phyloP scores from a whole-genome alignment of 2,888 invertebrate genomes.

The Callimorpha dominula region DNA sequence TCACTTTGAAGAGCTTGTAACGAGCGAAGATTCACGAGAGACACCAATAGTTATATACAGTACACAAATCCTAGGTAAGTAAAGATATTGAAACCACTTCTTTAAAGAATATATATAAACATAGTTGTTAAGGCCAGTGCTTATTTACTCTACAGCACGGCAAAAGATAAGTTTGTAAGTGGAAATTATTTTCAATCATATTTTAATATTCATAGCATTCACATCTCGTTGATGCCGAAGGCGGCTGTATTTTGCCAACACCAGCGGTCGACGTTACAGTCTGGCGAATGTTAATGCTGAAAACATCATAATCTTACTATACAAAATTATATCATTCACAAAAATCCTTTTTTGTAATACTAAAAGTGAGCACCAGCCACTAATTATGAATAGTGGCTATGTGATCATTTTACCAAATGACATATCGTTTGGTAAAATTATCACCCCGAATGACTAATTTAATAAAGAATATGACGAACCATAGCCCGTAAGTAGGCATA shows the following conservation, averaged over 20 bases:
- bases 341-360: not conserved
- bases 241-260: not conserved
- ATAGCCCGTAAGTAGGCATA: not conserved
- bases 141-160: not conserved
- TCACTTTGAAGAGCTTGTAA: not conserved
- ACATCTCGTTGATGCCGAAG: not conserved
- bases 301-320: not conserved
- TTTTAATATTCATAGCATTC: not conserved
- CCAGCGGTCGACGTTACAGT: not conserved
- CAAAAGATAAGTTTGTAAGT: not conserved
- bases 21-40: constrained; percentile 13
- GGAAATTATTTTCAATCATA: not conserved
- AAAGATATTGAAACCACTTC: constrained; percentile 49
- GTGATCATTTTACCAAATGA: no score
- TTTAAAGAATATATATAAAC: constrained; percentile 23
- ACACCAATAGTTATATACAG: constrained; percentile 40
- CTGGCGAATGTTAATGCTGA: no score
- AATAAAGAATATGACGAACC: constrained; percentile 15
- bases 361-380: not conserved
- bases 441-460: not conserved
- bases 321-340: not conserved
- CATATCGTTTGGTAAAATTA: not conserved
- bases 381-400: no score
- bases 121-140: not conserved
- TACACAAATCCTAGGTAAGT: constrained; percentile 48